A percentile compares a stretch with the other conserved stretches of the same genome.
These are phyloP conservation scores for Aricia agestis DNA, from an alignment of 1,140 invertebrate species.

Conservation along the genomic window DNA sequence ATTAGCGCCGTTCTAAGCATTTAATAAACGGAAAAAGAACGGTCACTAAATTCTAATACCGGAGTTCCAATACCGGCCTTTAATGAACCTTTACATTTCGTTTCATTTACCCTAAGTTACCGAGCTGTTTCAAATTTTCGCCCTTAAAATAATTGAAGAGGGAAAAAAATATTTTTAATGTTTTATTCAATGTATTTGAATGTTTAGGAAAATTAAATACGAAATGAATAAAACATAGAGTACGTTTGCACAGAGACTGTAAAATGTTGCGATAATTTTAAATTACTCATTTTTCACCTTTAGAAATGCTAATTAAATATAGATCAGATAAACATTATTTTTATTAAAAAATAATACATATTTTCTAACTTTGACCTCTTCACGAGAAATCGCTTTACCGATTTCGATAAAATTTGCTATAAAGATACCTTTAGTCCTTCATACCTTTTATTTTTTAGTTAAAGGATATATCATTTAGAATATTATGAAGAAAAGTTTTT, in stretches of 20 bases:
- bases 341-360: too few species aligned
- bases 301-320: too few species aligned
- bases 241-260: not conserved
- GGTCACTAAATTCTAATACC: not conserved
- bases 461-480: too few species aligned
- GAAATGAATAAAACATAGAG: not conserved
- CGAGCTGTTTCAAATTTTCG: not conserved
- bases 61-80: not conserved
- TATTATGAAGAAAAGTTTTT: too few species aligned
- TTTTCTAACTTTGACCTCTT: too few species aligned
- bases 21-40: constrained; percentile 1
- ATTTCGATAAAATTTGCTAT: too few species aligned
- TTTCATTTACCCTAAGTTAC: not conserved
- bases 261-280: not conserved
- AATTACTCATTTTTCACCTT: too few species aligned
- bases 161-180: not conserved
- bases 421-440: too few species aligned
- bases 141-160: not conserved
- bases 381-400: too few species aligned
- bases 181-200: not conserved
- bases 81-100: constrained; percentile 3
- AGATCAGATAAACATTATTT: too few species aligned
- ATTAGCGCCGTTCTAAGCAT: not conserved
- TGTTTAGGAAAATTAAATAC: not conserved
- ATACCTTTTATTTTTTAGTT: too few species aligned